Evolutionary conservation across 1,140 invertebrate species (phyloP).

Genomic region (Drosophila pallidifrons): DNA sequence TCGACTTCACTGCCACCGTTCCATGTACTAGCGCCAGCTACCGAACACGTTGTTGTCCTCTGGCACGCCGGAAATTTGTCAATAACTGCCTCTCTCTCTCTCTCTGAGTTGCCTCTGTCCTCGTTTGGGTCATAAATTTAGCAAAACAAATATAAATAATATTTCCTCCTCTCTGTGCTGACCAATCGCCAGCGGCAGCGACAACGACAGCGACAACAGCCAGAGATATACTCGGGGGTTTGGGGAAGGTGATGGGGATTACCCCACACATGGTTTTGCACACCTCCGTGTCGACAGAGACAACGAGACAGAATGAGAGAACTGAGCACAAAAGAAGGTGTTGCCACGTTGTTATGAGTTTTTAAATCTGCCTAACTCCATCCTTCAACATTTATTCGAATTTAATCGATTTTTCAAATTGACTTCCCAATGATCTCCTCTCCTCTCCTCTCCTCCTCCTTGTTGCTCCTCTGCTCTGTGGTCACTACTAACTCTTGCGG

Average conservation of each 20-base stretch:
- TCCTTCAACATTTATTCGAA: slow-evolving; percentile 79
- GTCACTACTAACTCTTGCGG: slow-evolving; percentile 3
- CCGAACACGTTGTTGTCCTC: slow-evolving; percentile 52
- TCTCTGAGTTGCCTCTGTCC: slow-evolving; percentile 22
- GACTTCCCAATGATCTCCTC: slow-evolving; percentile 49
- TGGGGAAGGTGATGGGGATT: slow-evolving; percentile 3
- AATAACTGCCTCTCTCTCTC: slow-evolving; percentile 43
- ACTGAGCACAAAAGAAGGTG: slow-evolving; percentile 64
- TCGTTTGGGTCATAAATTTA: slow-evolving; percentile 66
- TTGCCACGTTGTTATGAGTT: slow-evolving; percentile 82
- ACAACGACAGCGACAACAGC: neutral
- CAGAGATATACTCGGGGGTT: neutral
- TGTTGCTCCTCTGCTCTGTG: slow-evolving; percentile 12
- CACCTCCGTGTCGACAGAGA: slow-evolving; percentile 46
- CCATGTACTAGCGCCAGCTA: slow-evolving; percentile 77
- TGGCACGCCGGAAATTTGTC: slow-evolving; percentile 68
- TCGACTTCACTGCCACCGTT: slow-evolving; percentile 74
- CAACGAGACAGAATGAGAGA: neutral
- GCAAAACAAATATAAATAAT: slow-evolving; percentile 81
- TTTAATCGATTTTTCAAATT: slow-evolving; percentile 83
- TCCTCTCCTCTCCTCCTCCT: slow-evolving; percentile 10
- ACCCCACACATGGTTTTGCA: slow-evolving; percentile 78
- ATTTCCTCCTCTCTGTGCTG: slow-evolving; percentile 33
- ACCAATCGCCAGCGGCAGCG: slow-evolving; percentile 61
- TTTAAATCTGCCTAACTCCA: slow-evolving; percentile 76